These are phyloP conservation scores for Menura novaehollandiae DNA, from an alignment of 2,113 vertebrate genomes.

Conservation along the genomic window DNA sequence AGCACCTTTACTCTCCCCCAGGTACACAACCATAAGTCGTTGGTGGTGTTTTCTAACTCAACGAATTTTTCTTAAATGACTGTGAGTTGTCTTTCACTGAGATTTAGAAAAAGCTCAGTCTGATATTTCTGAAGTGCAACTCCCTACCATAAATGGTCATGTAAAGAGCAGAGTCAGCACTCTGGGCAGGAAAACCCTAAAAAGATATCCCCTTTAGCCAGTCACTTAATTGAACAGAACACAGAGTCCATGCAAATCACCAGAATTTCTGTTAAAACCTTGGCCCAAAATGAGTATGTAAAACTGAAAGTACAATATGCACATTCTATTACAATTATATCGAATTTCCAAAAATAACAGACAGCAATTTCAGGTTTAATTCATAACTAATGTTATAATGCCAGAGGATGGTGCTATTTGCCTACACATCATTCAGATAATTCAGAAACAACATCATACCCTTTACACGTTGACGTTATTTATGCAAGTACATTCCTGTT, in stretches of 20 bases:
- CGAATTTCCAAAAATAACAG: constrained; percentile 47
- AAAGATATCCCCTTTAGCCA: constrained; percentile 10
- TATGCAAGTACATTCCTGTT: background rate
- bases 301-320: constrained; percentile 67
- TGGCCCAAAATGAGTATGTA: constrained; percentile 61
- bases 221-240: constrained; percentile 1
- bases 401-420: constrained; percentile 65
- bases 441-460: background rate
- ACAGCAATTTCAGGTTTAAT: background rate
- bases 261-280: constrained; percentile 61
- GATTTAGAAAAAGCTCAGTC: constrained; percentile 34
- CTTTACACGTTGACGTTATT: rapidly evolving
- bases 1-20: background rate
- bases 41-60: constrained; percentile 57
- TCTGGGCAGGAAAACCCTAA: background rate
- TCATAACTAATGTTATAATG: background rate
- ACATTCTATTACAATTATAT: constrained; percentile 30
- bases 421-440: background rate
- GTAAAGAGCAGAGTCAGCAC: constrained; percentile 58
- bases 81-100: constrained; percentile 49
- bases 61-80: constrained; percentile 67
- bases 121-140: constrained; percentile 14
- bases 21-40: background rate
- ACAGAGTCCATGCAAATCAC: constrained; percentile 46
- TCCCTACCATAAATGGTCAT: constrained; percentile 63